Evolutionary conservation across 2,797 vertebrate species (phyloP).

Genomic region (Bufotes viridis): DNA sequence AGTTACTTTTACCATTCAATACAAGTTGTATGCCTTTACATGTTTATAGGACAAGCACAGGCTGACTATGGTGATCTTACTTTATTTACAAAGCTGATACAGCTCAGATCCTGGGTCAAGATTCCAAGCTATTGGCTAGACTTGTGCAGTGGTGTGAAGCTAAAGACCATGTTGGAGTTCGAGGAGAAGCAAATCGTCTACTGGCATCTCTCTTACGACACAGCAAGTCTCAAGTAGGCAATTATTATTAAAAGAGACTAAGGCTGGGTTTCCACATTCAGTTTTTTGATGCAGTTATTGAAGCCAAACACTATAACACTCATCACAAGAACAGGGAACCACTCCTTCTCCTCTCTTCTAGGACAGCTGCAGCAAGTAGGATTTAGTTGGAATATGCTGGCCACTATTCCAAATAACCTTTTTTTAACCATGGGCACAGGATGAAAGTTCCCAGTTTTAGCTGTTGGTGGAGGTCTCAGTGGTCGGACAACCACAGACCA

Average conservation of each 20-base stretch:
- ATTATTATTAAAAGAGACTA: not conserved
- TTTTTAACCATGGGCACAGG: not conserved
- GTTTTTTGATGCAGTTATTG: too few relatives aligned
- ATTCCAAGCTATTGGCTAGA: slow-evolving; percentile 76
- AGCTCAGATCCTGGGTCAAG: slow-evolving; percentile 82
- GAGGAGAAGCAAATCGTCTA: slow-evolving; percentile 83
- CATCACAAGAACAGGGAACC: not conserved
- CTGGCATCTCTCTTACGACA: slow-evolving; percentile 85
- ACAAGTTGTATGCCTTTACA: too few relatives aligned
- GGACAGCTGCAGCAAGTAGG: too few relatives aligned
- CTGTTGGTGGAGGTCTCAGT: not conserved
- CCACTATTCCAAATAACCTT: not conserved
- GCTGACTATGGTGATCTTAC: not conserved
- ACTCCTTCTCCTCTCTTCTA: too few relatives aligned
- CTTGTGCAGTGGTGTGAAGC: slow-evolving; percentile 86
- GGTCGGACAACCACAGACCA: too few relatives aligned
- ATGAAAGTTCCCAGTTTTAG: not conserved
- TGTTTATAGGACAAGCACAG: not conserved
- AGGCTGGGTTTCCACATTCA: not conserved
- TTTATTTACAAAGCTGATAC: slow-evolving; percentile 77
- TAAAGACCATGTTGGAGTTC: slow-evolving; percentile 79
- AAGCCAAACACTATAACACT: not conserved
- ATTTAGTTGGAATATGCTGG: too few relatives aligned
- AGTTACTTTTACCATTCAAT: too few relatives aligned
- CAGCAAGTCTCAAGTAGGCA: slow-evolving; percentile 81